These are phyloP conservation scores for Gasterosteus aculeatus DNA, from an alignment of 2,113 vertebrate species.

Conservation along the genomic window DNA sequence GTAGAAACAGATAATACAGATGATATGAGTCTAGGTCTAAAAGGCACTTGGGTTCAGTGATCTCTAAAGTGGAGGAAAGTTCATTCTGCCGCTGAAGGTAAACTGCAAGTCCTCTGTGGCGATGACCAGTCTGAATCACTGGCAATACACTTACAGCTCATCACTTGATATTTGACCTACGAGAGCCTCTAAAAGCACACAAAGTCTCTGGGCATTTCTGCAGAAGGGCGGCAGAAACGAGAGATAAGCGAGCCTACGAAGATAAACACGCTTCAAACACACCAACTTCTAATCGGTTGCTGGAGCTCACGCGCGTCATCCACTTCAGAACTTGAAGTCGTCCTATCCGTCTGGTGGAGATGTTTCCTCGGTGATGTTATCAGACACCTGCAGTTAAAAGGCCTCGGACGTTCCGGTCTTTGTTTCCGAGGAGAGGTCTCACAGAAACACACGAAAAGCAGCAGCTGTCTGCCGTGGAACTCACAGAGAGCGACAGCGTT, in stretches of 20 bases:
- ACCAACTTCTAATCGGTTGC: conserved; percentile 2
- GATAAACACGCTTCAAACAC: conserved; percentile 24
- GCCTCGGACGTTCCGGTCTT: background rate
- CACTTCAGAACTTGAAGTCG: conserved; percentile 1
- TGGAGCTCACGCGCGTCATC: background rate
- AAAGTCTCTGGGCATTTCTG: conserved; percentile 15
- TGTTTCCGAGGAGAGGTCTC: background rate
- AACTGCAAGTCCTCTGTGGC: background rate
- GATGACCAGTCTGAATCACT: background rate
- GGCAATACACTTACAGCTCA: background rate
- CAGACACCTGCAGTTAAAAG: background rate
- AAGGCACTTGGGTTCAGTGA: conserved; percentile 29
- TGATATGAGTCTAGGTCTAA: conserved; percentile 17
- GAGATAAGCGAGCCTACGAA: conserved; percentile 35
- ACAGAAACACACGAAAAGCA: background rate
- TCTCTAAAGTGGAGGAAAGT: conserved; percentile 6
- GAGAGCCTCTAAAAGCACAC: background rate
- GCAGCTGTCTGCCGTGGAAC: conserved; percentile 60
- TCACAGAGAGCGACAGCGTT: conserved; percentile 93
- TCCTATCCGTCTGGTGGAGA: background rate
- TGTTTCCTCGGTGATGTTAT: conserved; percentile 29
- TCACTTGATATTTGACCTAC: background rate
- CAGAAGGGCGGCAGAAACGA: conserved; percentile 9
- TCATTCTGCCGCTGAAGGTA: background rate
- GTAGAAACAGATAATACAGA: background rate